Base-by-base conservation (phyloP, 1,140 invertebrate genomes). In the Doryteuthis pealeii region DNA sequence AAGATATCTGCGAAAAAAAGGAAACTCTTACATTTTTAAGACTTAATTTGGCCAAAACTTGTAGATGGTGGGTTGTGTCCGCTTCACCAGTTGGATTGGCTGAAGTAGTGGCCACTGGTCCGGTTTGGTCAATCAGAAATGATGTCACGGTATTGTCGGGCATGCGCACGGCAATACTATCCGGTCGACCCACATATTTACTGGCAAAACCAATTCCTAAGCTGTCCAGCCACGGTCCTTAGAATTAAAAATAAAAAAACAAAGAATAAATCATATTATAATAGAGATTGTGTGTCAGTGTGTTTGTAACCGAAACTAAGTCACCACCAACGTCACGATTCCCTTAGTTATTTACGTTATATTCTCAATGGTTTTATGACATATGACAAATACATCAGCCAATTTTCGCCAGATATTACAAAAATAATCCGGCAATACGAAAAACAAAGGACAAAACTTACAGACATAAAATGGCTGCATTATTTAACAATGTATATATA, bases 61-160 rank as follows among this genome's bases (percentile, higher is more conserved):
- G 82, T 22, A 80, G 77, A 68, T 82, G 82, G 70, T 82, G 82
- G 1, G 81, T 82, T 4, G 82, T 84, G 69, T 84, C 82, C 0
- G 79, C 82, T 70, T 84, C 82, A 18, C 82, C 82, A 1, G 82
- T 84, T 8, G 82, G 82, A 40, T 84, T 84, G 30, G 82, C 82
- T 33, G 82, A 81, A 1, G 80, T 80, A 14, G 78, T 75, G 30
- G 81, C 78, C n/a, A 84, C 75, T 0, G 82, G 82, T 18, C 82
- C 82, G 0, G 79, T 81, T 71, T 79, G 78, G 72, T 82, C 81
- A 32, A 84, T 79, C n/a, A 84, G 76, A 54, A 81, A 78, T 67
- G 79, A 79, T 1, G 78, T 80, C 15, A 82, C 79, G 14, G 77
- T 81, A 70, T 79, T 81, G 68, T 84, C 80, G 40, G 82, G 82